phyloP scores from a whole-genome alignment of 2,888 invertebrate species.

The Chloroclysta siterata region DNA sequence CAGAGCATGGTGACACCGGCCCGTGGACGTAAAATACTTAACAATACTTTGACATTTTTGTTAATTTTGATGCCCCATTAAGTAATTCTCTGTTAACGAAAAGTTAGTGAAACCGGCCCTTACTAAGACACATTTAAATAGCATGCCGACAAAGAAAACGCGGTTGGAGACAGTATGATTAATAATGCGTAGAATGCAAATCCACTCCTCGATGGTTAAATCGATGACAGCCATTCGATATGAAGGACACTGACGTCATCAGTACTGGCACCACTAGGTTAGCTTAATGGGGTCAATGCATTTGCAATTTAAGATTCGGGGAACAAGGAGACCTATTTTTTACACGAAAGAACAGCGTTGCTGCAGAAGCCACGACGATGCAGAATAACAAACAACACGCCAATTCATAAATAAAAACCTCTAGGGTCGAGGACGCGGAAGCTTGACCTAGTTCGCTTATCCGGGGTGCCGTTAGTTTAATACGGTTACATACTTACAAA shows the following conservation, averaged over 20 bases:
- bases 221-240: conserved; percentile 47
- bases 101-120: too few species aligned
- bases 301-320: conserved; percentile 23
- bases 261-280: conserved; percentile 30
- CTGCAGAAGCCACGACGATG: conserved; percentile 38
- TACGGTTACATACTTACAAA: conserved; percentile 65
- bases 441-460: conserved; percentile 74
- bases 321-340: conserved; percentile 23
- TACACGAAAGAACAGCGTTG: conserved; percentile 25
- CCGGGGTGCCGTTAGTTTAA: conserved; percentile 41
- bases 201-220: conserved; percentile 47
- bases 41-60: too few species aligned
- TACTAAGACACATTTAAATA: conserved; percentile 6
- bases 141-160: conserved; percentile 27
- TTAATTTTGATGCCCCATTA: too few species aligned
- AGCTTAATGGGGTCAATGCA: conserved; percentile 28
- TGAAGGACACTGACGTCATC: conserved; percentile 54
- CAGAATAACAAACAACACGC: conserved; percentile 58
- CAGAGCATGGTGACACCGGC: too few species aligned
- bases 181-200: conserved; percentile 47
- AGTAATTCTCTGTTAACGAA: too few species aligned
- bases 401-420: conserved; percentile 75
- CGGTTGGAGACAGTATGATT: conserved; percentile 27
- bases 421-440: conserved; percentile 73
- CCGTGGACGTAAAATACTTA: too few species aligned